These are phyloP conservation scores for Baronia brevicornis DNA, from an alignment of 2,888 invertebrate species.

Conservation along the genomic window DNA sequence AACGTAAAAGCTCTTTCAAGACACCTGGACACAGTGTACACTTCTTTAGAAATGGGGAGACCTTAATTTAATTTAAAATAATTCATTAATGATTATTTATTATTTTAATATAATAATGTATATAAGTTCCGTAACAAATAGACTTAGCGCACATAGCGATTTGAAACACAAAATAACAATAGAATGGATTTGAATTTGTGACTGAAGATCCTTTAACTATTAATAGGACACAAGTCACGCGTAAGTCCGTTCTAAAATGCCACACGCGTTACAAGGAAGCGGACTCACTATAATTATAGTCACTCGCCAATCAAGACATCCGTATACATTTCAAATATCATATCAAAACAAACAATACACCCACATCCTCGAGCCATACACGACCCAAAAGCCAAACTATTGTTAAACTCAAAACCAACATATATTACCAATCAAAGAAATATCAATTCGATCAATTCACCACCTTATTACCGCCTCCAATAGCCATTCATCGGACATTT, in stretches of 20 bases:
- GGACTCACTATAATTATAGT: slow-evolving; percentile 40
- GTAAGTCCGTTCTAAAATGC: slow-evolving; percentile 31
- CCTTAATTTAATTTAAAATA: too few species aligned
- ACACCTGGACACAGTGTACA: too few species aligned
- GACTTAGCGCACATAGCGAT: too few species aligned
- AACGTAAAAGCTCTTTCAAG: too few species aligned
- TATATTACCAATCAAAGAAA: slow-evolving; percentile 26
- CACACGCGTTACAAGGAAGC: slow-evolving; percentile 38
- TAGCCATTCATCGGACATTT: slow-evolving; percentile 14
- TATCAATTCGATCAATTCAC: slow-evolving; percentile 20
- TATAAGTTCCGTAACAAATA: too few species aligned
- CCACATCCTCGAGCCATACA: slow-evolving; percentile 59
- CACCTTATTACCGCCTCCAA: slow-evolving; percentile 26
- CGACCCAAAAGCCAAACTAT: slow-evolving; percentile 59
- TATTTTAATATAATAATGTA: too few species aligned
- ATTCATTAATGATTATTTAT: too few species aligned
- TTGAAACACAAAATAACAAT: background rate
- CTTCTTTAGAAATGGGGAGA: too few species aligned
- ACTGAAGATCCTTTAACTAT: slow-evolving; percentile 8
- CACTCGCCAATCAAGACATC: slow-evolving; percentile 34
- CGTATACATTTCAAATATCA: slow-evolving; percentile 44
- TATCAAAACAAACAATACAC: slow-evolving; percentile 58
- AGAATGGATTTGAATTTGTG: background rate
- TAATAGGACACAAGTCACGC: slow-evolving; percentile 20
- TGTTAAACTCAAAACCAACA: slow-evolving; percentile 47